phyloP scores from a whole-genome alignment of 2,797 vertebrate species.

The Amblyraja radiata region DNA sequence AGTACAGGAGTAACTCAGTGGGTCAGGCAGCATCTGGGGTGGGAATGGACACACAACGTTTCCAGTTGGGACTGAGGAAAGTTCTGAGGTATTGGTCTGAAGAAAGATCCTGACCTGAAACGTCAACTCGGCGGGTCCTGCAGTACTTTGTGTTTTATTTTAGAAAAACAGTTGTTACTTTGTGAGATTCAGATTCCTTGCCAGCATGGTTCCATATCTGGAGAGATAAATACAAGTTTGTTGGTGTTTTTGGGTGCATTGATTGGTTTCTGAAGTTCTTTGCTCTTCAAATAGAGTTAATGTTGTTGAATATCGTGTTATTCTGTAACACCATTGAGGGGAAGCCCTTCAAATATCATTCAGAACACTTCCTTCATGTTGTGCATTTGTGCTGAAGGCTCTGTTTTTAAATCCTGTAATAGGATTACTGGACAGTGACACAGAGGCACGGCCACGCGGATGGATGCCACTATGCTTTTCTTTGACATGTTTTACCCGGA shows the following conservation, averaged over 20 bases:
- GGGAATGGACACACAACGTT: too few relatives aligned
- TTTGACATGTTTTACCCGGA: background rate
- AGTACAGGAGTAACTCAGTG: too few relatives aligned
- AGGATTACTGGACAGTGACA: background rate
- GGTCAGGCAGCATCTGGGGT: too few relatives aligned
- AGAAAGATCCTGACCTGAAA: too few relatives aligned
- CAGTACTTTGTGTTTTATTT: background rate
- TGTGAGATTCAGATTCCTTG: too few relatives aligned
- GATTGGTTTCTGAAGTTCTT: background rate
- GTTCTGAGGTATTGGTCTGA: too few relatives aligned
- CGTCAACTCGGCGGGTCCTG: too few relatives aligned
- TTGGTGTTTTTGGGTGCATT: background rate
- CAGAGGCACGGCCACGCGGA: background rate
- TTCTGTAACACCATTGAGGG: too few relatives aligned
- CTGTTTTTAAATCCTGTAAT: background rate
- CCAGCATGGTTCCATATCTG: background rate
- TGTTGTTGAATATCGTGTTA: background rate
- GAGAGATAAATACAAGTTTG: background rate
- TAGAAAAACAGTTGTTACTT: too few relatives aligned
- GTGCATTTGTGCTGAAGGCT: background rate
- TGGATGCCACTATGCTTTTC: background rate
- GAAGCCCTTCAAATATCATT: background rate
- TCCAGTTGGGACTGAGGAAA: too few relatives aligned
- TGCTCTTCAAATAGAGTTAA: background rate
- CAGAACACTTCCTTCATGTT: background rate